These are phyloP conservation scores for Oceanodroma tethys DNA, from an alignment of 2,113 vertebrate species.

Conservation along the genomic window DNA sequence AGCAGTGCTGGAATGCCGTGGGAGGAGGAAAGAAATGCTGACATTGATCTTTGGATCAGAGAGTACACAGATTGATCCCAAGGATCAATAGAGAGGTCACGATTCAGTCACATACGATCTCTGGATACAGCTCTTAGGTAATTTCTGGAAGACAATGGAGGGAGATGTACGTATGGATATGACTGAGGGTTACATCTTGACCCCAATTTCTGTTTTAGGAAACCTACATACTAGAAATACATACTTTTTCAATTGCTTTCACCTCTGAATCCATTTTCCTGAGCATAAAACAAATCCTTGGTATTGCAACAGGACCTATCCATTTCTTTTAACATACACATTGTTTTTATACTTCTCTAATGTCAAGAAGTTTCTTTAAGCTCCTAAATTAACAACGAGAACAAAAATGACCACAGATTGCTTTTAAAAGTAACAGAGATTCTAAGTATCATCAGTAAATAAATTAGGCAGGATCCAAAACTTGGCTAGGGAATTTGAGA, in stretches of 20 bases:
- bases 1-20: neutral
- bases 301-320: neutral
- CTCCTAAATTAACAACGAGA: neutral
- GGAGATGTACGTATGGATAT: neutral
- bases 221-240: neutral
- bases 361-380: neutral
- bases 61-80: neutral
- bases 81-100: constrained; percentile 3
- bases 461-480: neutral
- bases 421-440: neutral
- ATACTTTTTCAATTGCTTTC: neutral
- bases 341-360: neutral
- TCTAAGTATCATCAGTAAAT: neutral
- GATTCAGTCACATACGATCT: neutral
- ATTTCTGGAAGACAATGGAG: neutral
- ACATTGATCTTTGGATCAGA: neutral
- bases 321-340: neutral
- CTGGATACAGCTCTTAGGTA: neutral
- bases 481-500: neutral
- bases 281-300: neutral
- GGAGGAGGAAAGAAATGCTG: neutral
- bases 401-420: neutral
- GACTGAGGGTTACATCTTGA: neutral
- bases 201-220: neutral
- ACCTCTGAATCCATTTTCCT: neutral